Base-by-base conservation (phyloP, 2,797 vertebrate species). In the Xiphophorus birchmanni region DNA sequence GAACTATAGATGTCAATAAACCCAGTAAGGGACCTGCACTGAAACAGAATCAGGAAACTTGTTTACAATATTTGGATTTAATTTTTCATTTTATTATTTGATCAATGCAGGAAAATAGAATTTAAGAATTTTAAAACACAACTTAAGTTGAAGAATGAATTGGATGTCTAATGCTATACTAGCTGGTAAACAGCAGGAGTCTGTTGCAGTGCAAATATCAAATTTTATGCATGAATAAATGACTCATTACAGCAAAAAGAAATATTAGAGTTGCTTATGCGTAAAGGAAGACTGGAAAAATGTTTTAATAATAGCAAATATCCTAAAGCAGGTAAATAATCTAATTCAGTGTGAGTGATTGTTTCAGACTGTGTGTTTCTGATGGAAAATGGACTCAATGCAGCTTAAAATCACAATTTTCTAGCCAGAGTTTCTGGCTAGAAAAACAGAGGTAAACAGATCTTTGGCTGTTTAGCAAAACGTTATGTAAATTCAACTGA, bases 371-470 rank as follows among this genome's bases (percentile, higher is more conserved):
- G 58, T 32, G 13, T 67, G 32, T 42, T 26, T 42, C 18, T 42
- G 21, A 40, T 8, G 23, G 21, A 42, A 69, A 67, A 40, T 42
- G 0, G 23, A 42, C 65, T 42, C 18, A 69, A 67, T 23, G 9
- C 37, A 69, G 21, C 9, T 42, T 35, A 69, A 40, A 69, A 69
- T 65, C 63, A 40, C 37, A 40, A 40, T 77, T 40, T 79, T 77
- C 71, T 58, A 71, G 65, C 48, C 60, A 54, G 18, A 40, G 9
- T 77, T 15, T 44, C 23, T 56, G 78, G 72, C 76, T 63, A 73
- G 52, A 40, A 79, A 73, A 80, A 77, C 80, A 83, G 77, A 88
- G 82, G 75, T 89, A 81, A 83, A 84, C 88, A 90, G 67, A 45
- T 47, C 60, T 65, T 42, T 84, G 79, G 80, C 77, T 86, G 81